A percentile compares a stretch with the other conserved stretches of the same genome.
These are phyloP conservation scores for Enteromius unitaeniatus DNA, from an alignment of 2,797 vertebrate species.

Conservation along the genomic window DNA sequence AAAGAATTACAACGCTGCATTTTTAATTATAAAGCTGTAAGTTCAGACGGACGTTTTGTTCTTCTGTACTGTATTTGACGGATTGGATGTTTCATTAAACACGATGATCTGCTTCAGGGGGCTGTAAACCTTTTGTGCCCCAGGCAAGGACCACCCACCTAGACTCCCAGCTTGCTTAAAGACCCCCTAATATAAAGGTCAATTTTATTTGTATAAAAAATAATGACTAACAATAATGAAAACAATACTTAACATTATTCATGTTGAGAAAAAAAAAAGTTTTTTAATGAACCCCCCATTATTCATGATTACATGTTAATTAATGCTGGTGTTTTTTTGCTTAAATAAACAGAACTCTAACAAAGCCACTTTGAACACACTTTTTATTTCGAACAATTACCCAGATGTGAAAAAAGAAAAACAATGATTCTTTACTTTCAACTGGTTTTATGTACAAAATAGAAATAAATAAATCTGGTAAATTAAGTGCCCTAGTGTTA, in stretches of 20 bases:
- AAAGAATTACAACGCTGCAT: neutral
- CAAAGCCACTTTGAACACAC: neutral
- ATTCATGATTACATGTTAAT: neutral
- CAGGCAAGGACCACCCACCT: slow-evolving; percentile 18
- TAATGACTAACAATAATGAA: neutral
- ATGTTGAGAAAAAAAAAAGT: neutral
- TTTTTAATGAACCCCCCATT: neutral
- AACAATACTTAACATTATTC: neutral
- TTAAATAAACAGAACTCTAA: neutral
- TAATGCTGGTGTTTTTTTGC: neutral
- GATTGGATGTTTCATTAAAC: neutral
- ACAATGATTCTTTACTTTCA: neutral
- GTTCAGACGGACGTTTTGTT: neutral
- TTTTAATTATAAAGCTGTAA: neutral
- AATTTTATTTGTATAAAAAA: neutral
- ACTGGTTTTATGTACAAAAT: slow-evolving; percentile 56
- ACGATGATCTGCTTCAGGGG: neutral
- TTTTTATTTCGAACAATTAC: slow-evolving; percentile 22
- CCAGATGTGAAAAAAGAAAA: neutral
- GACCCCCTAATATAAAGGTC: neutral
- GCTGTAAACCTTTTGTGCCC: neutral
- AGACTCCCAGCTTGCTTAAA: neutral
- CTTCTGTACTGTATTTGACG: too few species aligned
- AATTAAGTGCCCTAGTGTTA: slow-evolving; percentile 54
- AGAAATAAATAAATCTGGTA: slow-evolving; percentile 58